Evolutionary conservation across 2,888 invertebrate genomes (phyloP).

Genomic region (Epistrophella euchroma): DNA sequence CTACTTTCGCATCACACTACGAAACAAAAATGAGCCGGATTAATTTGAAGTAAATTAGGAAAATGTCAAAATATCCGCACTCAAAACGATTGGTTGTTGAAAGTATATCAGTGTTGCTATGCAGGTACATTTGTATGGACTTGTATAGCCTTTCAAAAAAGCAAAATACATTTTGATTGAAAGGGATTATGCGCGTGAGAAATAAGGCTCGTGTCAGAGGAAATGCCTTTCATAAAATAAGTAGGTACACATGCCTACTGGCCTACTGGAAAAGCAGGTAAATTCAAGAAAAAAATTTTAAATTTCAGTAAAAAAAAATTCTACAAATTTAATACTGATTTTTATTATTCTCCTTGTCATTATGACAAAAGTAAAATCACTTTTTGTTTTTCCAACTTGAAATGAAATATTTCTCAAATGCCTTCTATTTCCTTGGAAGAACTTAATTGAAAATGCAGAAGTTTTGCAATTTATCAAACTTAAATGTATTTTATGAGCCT

Average conservation of each 20-base stretch:
- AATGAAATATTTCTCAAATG: background rate
- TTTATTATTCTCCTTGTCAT: background rate
- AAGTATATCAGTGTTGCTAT: background rate
- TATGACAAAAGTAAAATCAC: background rate
- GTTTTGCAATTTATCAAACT: conserved; percentile 33
- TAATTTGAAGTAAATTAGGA: conserved; percentile 38
- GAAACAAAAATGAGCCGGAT: conserved; percentile 15
- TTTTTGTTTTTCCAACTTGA: background rate
- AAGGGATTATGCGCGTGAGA: background rate
- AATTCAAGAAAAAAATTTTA: background rate
- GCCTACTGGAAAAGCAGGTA: background rate
- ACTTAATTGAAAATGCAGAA: conserved; percentile 25
- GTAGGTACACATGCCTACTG: too few relatives aligned
- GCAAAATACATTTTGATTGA: background rate
- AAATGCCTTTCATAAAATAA: background rate
- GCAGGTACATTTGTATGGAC: too few relatives aligned
- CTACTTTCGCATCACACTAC: conserved; percentile 18
- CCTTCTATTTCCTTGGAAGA: background rate
- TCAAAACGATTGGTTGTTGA: conserved; percentile 6
- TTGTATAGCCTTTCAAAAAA: background rate
- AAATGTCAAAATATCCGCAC: conserved; percentile 29
- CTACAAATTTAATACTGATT: background rate
- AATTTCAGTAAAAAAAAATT: background rate
- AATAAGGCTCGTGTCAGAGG: background rate
- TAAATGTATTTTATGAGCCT: conserved; percentile 30